phyloP scores from a whole-genome alignment of 2,113 vertebrate genomes.

The Accipiter virgatus region DNA sequence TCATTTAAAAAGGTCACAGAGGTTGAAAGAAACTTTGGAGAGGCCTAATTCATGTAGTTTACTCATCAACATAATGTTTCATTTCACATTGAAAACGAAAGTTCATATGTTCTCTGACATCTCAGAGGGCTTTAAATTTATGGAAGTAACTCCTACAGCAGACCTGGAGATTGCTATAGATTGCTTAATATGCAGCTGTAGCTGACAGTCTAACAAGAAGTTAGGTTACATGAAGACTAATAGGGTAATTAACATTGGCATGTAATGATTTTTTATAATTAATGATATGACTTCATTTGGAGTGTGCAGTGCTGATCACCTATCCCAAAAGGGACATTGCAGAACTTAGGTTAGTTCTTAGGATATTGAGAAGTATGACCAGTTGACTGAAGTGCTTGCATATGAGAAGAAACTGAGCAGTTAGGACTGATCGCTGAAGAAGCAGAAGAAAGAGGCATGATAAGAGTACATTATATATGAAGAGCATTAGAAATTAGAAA shows the following conservation, averaged over 20 bases:
- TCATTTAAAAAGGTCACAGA: neutral
- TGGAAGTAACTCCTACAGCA: neutral
- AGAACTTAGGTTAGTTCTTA: neutral
- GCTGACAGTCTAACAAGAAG: neutral
- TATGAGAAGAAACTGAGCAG: neutral
- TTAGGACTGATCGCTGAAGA: neutral
- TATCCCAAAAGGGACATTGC: neutral
- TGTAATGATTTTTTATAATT: neutral
- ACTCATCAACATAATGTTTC: neutral
- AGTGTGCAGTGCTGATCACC: neutral
- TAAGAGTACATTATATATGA: neutral
- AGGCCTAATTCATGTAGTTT: neutral
- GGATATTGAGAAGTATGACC: neutral
- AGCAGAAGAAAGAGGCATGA: neutral
- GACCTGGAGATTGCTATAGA: neutral
- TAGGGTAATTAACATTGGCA: neutral
- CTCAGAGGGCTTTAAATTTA: neutral
- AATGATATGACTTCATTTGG: neutral
- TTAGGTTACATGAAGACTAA: neutral
- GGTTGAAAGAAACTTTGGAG: neutral
- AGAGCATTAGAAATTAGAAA: neutral
- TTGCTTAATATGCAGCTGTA: neutral
- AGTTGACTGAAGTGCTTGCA: neutral
- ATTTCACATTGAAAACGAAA: neutral
- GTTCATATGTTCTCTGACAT: neutral